These are phyloP conservation scores for Chaetodon trifascialis DNA, from an alignment of 2,113 vertebrate species.

Conservation along the genomic window DNA sequence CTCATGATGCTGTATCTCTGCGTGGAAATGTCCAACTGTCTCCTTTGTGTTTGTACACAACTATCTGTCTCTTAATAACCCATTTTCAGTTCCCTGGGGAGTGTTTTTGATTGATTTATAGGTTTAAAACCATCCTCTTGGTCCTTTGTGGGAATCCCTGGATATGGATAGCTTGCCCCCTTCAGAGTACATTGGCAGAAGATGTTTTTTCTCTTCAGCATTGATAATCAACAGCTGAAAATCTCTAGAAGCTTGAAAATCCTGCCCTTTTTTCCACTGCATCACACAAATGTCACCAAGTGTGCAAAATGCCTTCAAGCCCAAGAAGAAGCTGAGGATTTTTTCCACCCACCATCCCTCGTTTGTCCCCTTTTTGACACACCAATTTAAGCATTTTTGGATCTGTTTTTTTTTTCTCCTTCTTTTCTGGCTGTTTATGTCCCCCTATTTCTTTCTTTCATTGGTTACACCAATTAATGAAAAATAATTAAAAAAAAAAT, in stretches of 20 bases:
- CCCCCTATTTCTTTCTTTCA: constrained; percentile 79
- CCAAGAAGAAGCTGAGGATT: constrained; percentile 72
- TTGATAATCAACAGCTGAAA: constrained; percentile 81
- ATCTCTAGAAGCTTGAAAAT: constrained; percentile 47
- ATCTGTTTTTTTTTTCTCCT: constrained; percentile 54
- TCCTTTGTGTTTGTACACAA: constrained; percentile 50
- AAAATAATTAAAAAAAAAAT: constrained; percentile 72
- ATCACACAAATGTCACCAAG: constrained; percentile 51
- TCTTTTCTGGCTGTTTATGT: constrained; percentile 63
- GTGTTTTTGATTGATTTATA: constrained; percentile 84
- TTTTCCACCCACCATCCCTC: constrained; percentile 42
- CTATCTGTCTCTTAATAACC: constrained; percentile 67
- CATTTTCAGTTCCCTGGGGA: constrained; percentile 74
- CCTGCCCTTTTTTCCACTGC: constrained; percentile 45
- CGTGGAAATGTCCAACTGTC: constrained; percentile 38
- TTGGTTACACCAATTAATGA: constrained; percentile 53
- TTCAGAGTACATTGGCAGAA: constrained; percentile 84
- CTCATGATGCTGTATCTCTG: constrained; percentile 24
- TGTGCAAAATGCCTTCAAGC: constrained; percentile 43
- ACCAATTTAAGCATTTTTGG: constrained; percentile 50
- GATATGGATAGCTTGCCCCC: constrained; percentile 85
- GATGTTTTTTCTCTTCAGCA: constrained; percentile 75
- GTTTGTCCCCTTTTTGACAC: constrained; percentile 59
- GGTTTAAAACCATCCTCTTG: constrained; percentile 83
- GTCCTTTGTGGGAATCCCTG: constrained; percentile 85